These are phyloP conservation scores for Phoxinus phoxinus DNA, from an alignment of 2,113 vertebrate genomes.

Conservation along the genomic window DNA sequence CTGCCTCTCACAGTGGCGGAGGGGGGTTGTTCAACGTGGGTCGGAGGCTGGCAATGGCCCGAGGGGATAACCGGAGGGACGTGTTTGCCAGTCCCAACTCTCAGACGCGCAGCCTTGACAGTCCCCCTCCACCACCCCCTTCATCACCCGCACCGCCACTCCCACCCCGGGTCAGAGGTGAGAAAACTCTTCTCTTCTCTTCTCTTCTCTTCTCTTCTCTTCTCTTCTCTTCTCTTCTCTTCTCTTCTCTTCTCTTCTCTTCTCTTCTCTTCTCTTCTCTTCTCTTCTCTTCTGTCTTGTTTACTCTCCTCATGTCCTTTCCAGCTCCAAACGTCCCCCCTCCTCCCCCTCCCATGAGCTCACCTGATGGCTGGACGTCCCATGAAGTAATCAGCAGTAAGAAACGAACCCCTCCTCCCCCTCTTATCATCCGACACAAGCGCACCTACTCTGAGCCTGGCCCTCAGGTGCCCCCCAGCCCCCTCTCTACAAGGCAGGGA, in stretches of 20 bases:
- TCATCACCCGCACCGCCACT: conserved; percentile 61
- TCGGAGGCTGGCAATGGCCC: conserved; percentile 53
- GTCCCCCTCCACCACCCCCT: conserved; percentile 51
- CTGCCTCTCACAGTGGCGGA: conserved; percentile 38
- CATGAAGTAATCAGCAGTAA: conserved; percentile 56
- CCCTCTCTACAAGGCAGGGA: conserved; percentile 47
- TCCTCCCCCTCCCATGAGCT: conserved; percentile 61
- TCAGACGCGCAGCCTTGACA: conserved; percentile 57
- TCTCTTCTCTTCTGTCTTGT: not conserved
- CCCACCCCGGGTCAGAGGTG: conserved; percentile 70
- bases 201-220: not conserved
- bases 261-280: not conserved
- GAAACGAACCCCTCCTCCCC: conserved; percentile 64
- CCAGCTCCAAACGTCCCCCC: conserved; percentile 66
- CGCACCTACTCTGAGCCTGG: conserved; percentile 68
- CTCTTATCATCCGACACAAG: conserved; percentile 70
- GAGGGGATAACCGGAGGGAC: conserved; percentile 45
- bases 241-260: not conserved
- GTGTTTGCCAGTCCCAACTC: not conserved
- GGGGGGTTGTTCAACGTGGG: conserved; percentile 60
- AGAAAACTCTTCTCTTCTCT: not conserved
- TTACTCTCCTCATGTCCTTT: conserved; percentile 35
- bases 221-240: conserved; percentile 3
- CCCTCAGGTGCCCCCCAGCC: conserved; percentile 64
- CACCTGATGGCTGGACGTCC: conserved; percentile 36